Evolutionary conservation across 2,797 vertebrate genomes (phyloP), one percentile per base, ranked within the genome.

Genomic region (Danio jaintianensis): DNA sequence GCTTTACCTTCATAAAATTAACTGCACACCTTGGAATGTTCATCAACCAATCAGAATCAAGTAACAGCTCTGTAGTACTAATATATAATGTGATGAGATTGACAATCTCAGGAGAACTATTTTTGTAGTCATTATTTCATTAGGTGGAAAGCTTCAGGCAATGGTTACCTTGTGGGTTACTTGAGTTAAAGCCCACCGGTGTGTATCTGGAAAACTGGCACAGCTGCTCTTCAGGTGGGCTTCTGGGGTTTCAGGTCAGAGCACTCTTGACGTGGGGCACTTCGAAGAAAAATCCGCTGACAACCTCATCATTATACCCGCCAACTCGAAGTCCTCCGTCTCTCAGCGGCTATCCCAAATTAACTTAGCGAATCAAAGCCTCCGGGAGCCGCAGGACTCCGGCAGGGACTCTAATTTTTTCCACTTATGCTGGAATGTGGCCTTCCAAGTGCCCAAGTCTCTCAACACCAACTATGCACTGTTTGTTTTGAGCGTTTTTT

Each of bases 401-500:
- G 72, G 63, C 55, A 64, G 70, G 56, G 70, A 77, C 77, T 86
- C 82, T 84, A 63, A 83, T 87, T 86, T 88, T 81, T 85, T 85
- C 87, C 86, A 84, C 83, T 87, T 85, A 84, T 71, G 66, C 79
- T 79, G 85, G 86, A 87, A 88, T 86, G 85, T 76, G 72, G 72
- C 82, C 82, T 77, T 87, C 83, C 67, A 81, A 47, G 70, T 71
- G 77, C 79, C 82, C 78, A 75, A 53, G 82, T 87, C 73, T 83
- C 80, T 84, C 85, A 79, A 81, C 82, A 87, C 84, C 72, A 76
- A 85, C 86, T 89, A 87, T 87, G 85, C 87, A 89, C 86, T 89
- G 86, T 89, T 88, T 89, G 87, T 88, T 88, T 87, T 87, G 87
- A 89, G 78, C 86, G 29, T 76, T 74, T 82, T 80, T 80, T 76